Base-by-base conservation (phyloP, 2,797 vertebrate species). In the Hoplostethus mediterraneus region DNA sequence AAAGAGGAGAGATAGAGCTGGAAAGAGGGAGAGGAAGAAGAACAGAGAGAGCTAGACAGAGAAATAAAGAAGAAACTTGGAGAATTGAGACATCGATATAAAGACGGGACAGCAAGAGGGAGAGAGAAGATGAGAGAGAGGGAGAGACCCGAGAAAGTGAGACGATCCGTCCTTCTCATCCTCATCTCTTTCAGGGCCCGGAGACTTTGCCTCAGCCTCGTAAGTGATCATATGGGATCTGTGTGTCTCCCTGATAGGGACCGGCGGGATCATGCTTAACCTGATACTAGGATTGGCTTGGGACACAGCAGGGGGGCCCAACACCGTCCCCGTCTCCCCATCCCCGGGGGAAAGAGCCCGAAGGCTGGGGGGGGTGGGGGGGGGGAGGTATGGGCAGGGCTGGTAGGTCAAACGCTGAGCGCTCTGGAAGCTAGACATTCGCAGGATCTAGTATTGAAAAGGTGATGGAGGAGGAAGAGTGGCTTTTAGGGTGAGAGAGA, bases 361-460 rank as follows among this genome's bases (percentile, higher is more conserved):
- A 79, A 63, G 71, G 49, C 68, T 67, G 69, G 21, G 21, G 21
- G 21, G 21, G 21, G 21, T n/a, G n/a, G 21, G 21, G 21, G 1
- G 62, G 17, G 44, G 53, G 48, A 51, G 49, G 77, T 49, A 28
- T 5, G 68, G 57, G 75, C 62, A 47, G 10, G 10, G 14, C 13
- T 21, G 28, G 25, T 11, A 61, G 28, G 42, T 79, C 36, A 81
- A 78, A 82, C 67, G 63, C 69, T 70, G 73, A 79, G 60, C 3
- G 8, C 57, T 54, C 45, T 82, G 75, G 75, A 79, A 73, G 70
- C 49, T 69, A 44, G 57, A 87, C 78, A 87, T 85, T 61, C 85
- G 75, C 65, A 78, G 81, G 71, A 84, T 64, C 25, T 70, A 25
- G 30, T 12, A 33, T 9, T 17, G 21, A 3, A 31, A 31, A 33